Evolutionary conservation across 2,797 vertebrate species (phyloP), one percentile per base, ranked within the genome.

Genomic region (Brachymystax lenok): DNA sequence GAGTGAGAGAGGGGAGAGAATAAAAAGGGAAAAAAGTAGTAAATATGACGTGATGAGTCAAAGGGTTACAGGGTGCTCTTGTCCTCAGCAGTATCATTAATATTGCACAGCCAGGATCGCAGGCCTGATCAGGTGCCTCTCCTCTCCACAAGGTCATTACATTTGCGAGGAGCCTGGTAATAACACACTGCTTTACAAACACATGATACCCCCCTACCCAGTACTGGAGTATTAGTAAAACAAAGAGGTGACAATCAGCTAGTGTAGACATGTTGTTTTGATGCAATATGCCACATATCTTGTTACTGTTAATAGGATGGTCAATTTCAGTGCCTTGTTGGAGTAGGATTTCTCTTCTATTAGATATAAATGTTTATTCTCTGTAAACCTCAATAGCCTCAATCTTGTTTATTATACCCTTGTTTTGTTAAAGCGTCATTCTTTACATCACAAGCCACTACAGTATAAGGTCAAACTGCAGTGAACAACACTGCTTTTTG

Each of bases 21-120:
- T 33, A 50, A n/a, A 50, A 61, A 4, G 12, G 16, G 19, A 30
- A 8, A 19, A 51, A 52, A 21, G 5, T 2, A 19, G 63, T 16
- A 28, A 54, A 54, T 21, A 10, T 54, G 14, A 2, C 10, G 51
- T 5, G 30, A 30, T 5, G 46, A 30, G 21, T 14, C 24, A 24
- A 7, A 50, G 69, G 40, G 69, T 50, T n/a, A 21, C 7, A 46
- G 8, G 59, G 74, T 46, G 16, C 64, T 33, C 21, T 5, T 35
- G 21, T 19, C 35, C 40, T 77, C 75, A 77, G 71, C 28, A 17
- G 59, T 17, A 30, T 70, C 59, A 59, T 77, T 46, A 76, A 80
- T 76, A 76, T 69, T 80, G 70, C 74, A 79, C 30, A 27, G 33
- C 27, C 17, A 50, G 8, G 61, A 21, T 71, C 24, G 17, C 21